Percentiles rank a stretch among this genome's conserved stretches.
Evolutionary conservation across 2,888 invertebrate genomes (phyloP).

Genomic region (Ischnura elegans): DNA sequence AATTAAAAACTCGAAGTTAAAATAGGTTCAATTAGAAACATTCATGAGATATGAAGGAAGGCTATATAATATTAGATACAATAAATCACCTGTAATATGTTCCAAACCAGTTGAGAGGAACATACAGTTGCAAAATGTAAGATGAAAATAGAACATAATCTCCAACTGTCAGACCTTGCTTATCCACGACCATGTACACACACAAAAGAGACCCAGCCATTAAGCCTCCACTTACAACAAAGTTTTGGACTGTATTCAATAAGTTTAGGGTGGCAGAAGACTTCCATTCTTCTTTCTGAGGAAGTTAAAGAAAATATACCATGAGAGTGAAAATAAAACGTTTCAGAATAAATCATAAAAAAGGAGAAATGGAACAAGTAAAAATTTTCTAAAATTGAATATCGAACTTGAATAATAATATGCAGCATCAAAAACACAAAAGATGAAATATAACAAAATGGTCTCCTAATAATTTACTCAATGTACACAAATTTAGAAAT

Average conservation of each 20-base stretch:
- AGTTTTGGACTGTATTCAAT: slow-evolving; percentile 94
- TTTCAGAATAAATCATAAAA: too few relatives aligned
- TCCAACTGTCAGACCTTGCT: slow-evolving; percentile 89
- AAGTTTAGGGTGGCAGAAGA: slow-evolving; percentile 92
- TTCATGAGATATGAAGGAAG: too few relatives aligned
- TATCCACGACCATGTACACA: slow-evolving; percentile 89
- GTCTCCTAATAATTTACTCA: too few relatives aligned
- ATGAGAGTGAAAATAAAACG: too few relatives aligned
- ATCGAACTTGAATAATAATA: too few relatives aligned
- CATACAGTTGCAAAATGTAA: slow-evolving; percentile 96
- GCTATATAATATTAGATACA: neutral
- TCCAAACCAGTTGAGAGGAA: slow-evolving; percentile 98
- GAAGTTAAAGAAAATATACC: slow-evolving; percentile 72
- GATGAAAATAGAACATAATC: slow-evolving; percentile 98
- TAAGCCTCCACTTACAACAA: slow-evolving; percentile 92
- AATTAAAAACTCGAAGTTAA: too few relatives aligned
- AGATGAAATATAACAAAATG: too few relatives aligned
- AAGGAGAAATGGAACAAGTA: too few relatives aligned
- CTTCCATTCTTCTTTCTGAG: slow-evolving; percentile 93
- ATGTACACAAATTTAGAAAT: neutral
- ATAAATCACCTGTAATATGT: slow-evolving; percentile 93
- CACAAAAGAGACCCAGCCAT: slow-evolving; percentile 93
- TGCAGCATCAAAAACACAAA: too few relatives aligned
- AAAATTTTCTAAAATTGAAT: too few relatives aligned
- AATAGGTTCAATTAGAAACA: too few relatives aligned